Conservation (phyloP, 1,140 invertebrate genomes). For the Apis laboriosa region DNA sequence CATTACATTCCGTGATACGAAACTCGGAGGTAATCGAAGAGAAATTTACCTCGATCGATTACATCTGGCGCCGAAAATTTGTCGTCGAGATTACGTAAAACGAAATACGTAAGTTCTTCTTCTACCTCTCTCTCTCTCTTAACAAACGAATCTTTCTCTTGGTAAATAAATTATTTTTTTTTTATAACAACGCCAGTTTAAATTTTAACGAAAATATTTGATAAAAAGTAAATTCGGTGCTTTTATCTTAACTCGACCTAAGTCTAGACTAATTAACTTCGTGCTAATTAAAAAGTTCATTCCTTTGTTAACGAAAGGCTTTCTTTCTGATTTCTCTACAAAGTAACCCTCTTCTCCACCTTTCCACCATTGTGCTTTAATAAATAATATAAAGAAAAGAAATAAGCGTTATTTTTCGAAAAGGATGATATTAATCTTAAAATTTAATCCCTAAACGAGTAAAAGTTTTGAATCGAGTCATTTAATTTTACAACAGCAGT, state of each 20-base stretch:
- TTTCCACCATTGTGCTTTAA: no score
- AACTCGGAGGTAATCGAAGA: background rate
- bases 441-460: no score
- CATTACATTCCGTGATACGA: background rate
- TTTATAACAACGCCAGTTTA: background rate
- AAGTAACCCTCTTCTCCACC: no score
- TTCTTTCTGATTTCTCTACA: background rate
- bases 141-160: background rate
- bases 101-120: background rate
- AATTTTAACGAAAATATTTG: background rate
- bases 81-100: conserved; percentile 6
- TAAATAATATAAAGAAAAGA: no score
- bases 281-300: conserved; percentile 3
- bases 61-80: background rate
- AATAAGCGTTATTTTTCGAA: no score
- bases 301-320: background rate
- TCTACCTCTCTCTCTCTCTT: no score
- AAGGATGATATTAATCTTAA: background rate
- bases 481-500: background rate
- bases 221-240: background rate
- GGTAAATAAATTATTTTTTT: background rate
- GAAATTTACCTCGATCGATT: conserved; percentile 22
- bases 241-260: background rate
- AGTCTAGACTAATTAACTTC: background rate
- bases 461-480: background rate